Percentiles rank a stretch among this genome's conserved stretches.
These are phyloP conservation scores for Eupithecia abbreviata DNA, from an alignment of 2,888 invertebrate genomes.

Conservation along the genomic window DNA sequence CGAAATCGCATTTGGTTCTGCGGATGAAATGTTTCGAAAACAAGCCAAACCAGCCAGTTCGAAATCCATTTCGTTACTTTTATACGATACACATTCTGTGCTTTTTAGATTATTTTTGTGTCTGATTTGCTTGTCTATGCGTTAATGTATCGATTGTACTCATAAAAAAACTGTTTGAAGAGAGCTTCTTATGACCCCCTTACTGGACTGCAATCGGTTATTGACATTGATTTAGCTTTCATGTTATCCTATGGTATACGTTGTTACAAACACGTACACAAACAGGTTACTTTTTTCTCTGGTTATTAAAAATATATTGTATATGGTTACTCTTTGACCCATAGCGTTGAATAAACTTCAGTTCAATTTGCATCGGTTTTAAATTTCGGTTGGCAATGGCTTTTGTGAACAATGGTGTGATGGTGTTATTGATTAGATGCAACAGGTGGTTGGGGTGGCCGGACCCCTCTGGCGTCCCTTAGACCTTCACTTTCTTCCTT, in stretches of 20 bases:
- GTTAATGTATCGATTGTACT: conserved; percentile 65
- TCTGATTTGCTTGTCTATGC: conserved; percentile 37
- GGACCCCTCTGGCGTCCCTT: conserved; percentile 61
- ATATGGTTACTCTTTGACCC: background rate
- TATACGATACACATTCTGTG: background rate
- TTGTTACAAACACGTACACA: background rate
- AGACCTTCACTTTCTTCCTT: conserved; percentile 68
- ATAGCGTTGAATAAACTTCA: background rate
- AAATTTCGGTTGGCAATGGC: conserved; percentile 51
- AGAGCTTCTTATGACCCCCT: conserved; percentile 66
- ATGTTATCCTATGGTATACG: background rate
- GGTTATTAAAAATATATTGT: background rate
- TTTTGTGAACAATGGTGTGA: conserved; percentile 70
- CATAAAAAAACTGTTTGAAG: conserved; percentile 67
- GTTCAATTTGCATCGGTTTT: conserved; percentile 12
- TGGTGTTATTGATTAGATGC: conserved; percentile 79
- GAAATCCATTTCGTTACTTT: conserved; percentile 17
- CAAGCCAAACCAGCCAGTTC: conserved; percentile 20
- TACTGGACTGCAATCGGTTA: conserved; percentile 51
- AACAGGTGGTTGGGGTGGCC: conserved; percentile 76
- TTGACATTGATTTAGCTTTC: conserved; percentile 56
- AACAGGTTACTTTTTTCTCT: background rate
- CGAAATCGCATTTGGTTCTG: conserved; percentile 42
- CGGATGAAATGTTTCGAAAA: conserved; percentile 32
- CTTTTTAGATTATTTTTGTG: conserved; percentile 15